A percentile compares a stretch with the other conserved stretches of the same genome.
These are phyloP conservation scores for Anthophora plumipes DNA, from an alignment of 2,888 invertebrate genomes.

Conservation along the genomic window DNA sequence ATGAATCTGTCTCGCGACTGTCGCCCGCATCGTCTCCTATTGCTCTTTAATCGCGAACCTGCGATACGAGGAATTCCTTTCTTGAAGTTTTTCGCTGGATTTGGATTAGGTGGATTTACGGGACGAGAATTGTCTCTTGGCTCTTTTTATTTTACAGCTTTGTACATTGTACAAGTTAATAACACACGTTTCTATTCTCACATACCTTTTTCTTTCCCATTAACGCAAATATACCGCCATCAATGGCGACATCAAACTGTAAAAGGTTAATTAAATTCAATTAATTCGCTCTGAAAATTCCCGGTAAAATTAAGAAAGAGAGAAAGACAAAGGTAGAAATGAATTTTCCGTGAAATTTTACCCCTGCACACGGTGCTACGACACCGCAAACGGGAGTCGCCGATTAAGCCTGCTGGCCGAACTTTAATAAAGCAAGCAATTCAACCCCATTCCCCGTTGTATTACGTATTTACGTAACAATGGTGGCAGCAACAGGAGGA, in stretches of 20 bases:
- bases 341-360: too few species aligned
- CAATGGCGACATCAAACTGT: too few species aligned
- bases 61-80: not conserved
- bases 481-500: constrained; percentile 52
- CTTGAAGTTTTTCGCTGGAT: not conserved
- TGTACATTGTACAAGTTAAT: too few species aligned
- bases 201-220: too few species aligned
- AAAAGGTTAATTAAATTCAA: too few species aligned
- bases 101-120: not conserved
- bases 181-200: too few species aligned
- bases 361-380: not conserved
- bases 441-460: constrained; percentile 34
- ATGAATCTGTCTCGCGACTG: constrained; percentile 43
- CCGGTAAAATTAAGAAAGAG: too few species aligned
- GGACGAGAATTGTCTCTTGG: not conserved
- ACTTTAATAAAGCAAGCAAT: constrained; percentile 54
- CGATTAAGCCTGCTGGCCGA: constrained; percentile 38
- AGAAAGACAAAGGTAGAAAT: too few species aligned
- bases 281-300: too few species aligned
- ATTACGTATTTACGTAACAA: constrained; percentile 61
- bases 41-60: not conserved
- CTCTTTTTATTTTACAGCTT: too few species aligned
- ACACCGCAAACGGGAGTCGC: not conserved
- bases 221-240: too few species aligned
- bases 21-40: constrained; percentile 26